Evolutionary conservation across 2,113 vertebrate species (phyloP).

Genomic region (Xiphophorus maculatus): DNA sequence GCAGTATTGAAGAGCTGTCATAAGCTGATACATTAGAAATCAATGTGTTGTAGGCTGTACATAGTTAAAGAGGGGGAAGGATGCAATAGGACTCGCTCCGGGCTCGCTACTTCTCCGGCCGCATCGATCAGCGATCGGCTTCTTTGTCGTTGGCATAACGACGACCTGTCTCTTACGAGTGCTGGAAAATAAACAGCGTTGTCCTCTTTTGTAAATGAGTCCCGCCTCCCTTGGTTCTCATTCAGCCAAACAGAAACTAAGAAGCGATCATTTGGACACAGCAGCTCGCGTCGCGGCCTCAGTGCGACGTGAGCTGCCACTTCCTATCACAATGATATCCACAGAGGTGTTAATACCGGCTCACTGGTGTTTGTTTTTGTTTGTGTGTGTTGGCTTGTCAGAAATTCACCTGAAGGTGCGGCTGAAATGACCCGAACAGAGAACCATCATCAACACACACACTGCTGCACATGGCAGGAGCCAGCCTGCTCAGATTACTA

Average conservation of each 20-base stretch:
- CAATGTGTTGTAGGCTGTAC: constrained; percentile 64
- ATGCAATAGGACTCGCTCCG: constrained; percentile 48
- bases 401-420: constrained; percentile 31
- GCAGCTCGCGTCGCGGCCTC: constrained; percentile 5
- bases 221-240: background rate
- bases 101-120: constrained; percentile 21
- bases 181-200: constrained; percentile 45
- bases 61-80: constrained; percentile 60
- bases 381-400: constrained; percentile 47
- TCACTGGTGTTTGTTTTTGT: constrained; percentile 25
- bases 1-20: constrained; percentile 73
- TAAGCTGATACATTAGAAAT: constrained; percentile 74
- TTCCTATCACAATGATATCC: constrained; percentile 31
- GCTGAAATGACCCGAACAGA: constrained; percentile 49
- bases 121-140: constrained; percentile 49
- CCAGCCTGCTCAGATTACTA: background rate
- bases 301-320: constrained; percentile 7
- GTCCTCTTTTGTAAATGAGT: background rate
- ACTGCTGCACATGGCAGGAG: constrained; percentile 3
- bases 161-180: constrained; percentile 34
- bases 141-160: constrained; percentile 42
- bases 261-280: constrained; percentile 35
- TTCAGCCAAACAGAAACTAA: background rate
- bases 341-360: constrained; percentile 38
- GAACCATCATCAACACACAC: constrained; percentile 46